Evolutionary conservation across 2,797 vertebrate species (phyloP), one percentile per base, ranked within the genome.

Genomic region (Microctenopoma steveboyesi): DNA sequence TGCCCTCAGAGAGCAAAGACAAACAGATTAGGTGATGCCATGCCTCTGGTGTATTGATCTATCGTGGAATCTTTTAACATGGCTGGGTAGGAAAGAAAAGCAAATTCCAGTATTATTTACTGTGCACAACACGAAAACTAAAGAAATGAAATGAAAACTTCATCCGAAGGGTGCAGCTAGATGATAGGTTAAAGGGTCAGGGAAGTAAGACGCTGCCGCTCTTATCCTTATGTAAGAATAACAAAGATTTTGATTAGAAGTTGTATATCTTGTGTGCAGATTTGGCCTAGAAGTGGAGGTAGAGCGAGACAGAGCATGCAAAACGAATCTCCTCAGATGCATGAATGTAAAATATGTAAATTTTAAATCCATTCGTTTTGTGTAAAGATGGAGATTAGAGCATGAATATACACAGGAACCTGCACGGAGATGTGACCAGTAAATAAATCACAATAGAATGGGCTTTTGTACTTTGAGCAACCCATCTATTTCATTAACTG

Each of bases 1-100:
- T 39, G 12, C 43, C 76, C 81, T 76, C 65, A 6, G 78, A 72
- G 79, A 55, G 62, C 53, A 61, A 37, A 59, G 47, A 53, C 64
- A 69, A 61, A 63, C 53, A 67, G 66, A 77, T 74, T 66, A 55
- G 14, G 60, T 60, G 42, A 42, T 58, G 69, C 54, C 52, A 66
- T 0, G 43, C 43, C 76, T 40, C 51, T 30, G 72, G 43, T 51
- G 53, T 14, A 25, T 69, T 67, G 28, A 63, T 54, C 52, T 25
- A 60, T 33, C 30, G 51, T 28, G 61, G 61, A 64, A 15, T 30
- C 39, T 60, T 61, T 22, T 33, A 43, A 43, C 18, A 7, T 42
- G 69, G 42, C 50, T 46, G 10, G 47, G 62, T 27, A 57, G 42
- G 7, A 27, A 30, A 15, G 2, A n/a, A 22, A 18, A 64, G 10